A percentile compares a stretch with the other conserved stretches of the same genome.
Conservation (phyloP, 2,113 vertebrate genomes). For the Hemibagrus wyckioides region DNA sequence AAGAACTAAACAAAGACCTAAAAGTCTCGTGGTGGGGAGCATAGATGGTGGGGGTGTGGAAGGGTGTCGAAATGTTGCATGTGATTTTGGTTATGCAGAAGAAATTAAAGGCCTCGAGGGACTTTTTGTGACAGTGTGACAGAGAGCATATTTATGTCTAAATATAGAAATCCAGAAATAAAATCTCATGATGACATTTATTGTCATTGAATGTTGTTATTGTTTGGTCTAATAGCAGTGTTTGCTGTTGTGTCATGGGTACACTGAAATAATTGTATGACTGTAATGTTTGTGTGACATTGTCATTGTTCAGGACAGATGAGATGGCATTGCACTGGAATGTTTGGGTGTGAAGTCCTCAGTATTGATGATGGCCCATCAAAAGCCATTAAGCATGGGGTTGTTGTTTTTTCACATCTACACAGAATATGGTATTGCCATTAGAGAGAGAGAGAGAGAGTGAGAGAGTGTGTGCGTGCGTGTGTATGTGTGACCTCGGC, state of each 20-base stretch:
- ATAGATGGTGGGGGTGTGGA: background rate
- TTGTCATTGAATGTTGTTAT: background rate
- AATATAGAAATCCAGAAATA: constrained; percentile 39
- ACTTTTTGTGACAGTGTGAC: constrained; percentile 1
- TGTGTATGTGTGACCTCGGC: constrained; percentile 25
- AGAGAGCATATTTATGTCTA: constrained; percentile 16
- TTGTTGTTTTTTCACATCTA: constrained; percentile 21
- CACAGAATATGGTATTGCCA: constrained; percentile 45
- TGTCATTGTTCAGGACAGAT: background rate
- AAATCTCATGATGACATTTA: background rate
- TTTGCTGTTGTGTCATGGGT: background rate
- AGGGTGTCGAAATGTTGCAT: background rate
- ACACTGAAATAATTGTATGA: background rate
- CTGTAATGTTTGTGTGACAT: constrained; percentile 12
- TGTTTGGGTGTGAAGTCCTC: background rate
- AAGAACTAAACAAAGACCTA: constrained; percentile 15
- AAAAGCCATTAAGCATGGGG: constrained; percentile 56
- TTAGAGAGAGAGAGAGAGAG: constrained; percentile 28
- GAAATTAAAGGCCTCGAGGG: background rate
- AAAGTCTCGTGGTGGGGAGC: constrained; percentile 11
- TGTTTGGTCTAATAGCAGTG: background rate
- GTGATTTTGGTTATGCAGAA: constrained; percentile 39
- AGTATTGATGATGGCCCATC: background rate
- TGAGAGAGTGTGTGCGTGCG: constrained; percentile 23
- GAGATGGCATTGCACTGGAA: background rate